Evolutionary conservation across 2,888 invertebrate genomes (phyloP), one percentile per base, ranked within the genome.

Genomic region (Ferdinandea cuprea): DNA sequence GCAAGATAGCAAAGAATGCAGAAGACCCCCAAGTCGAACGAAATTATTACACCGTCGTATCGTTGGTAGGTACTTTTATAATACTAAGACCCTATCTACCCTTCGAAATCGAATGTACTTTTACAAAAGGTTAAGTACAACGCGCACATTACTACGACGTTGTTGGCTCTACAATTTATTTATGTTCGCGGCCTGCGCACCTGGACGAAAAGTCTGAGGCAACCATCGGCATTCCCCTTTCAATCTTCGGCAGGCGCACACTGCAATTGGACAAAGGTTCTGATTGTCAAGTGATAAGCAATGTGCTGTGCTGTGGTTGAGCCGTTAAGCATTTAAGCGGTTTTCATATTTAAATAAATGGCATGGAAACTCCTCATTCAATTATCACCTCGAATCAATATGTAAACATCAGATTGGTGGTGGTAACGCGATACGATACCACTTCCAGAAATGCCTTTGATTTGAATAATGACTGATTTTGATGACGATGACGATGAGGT

Each of bases 211-310:
- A 48, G 81, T 81, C 81, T 76, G 66, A 52, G 59, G 65, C 25
- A 65, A 56, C 48, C 30, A 69, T 42, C 71, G 76, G 66, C 59
- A 81, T 65, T 76, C 71, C 71, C 69, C 74, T 58, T 71, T 44
- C 15, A 50, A 30, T 58, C 50, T 58, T 54, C 8, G 3, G n/a
- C 1, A 52, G 21, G 17, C 28, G n/a, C n/a, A n/a, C n/a, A 66
- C 17, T 71, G 74, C 68, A 69, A 48, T 56, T 44, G 65, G 66
- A 81, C 76, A 81, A 81, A 76, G 76, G 76, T 76, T 81, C 54
- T 71, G 81, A 81, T 81, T 81, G 81, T 81, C 71, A 72, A 72
- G 52, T 76, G 81, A 81, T 81, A 81, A 81, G 66, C 17, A 21
- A 11, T 11, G 44, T n/a, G n/a, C n/a, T n/a, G n/a, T n/a, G n/a